Conservation (phyloP, 1,140 invertebrate genomes). For the Cataglyphis hispanica region DNA sequence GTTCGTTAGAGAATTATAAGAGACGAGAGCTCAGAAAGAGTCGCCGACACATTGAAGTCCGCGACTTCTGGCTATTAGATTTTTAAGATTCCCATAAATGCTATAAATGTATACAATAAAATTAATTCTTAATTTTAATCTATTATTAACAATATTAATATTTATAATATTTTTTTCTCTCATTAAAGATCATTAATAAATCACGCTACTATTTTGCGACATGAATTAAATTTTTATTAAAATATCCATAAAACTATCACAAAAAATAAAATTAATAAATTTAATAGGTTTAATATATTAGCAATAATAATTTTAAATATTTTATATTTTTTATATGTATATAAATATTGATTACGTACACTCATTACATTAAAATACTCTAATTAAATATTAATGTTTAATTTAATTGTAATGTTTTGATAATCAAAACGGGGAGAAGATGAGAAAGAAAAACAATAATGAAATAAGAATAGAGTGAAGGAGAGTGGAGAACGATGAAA, state of each 20-base stretch:
- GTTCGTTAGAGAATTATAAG: slow-evolving; percentile 37
- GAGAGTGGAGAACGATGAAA: neutral
- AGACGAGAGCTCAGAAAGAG: neutral
- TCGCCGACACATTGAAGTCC: neutral
- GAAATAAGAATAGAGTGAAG: too few relatives aligned
- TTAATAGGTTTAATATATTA: too few relatives aligned
- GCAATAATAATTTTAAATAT: slow-evolving; percentile 17
- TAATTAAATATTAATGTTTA: neutral
- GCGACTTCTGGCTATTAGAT: neutral
- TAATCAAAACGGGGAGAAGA: neutral
- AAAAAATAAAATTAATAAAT: too few relatives aligned
- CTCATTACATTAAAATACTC: neutral
- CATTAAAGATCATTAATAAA: neutral
- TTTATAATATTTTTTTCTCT: too few relatives aligned
- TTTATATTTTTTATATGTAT: neutral
- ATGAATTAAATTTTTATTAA: too few relatives aligned
- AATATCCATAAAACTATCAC: too few relatives aligned
- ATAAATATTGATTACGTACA: neutral
- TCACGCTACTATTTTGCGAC: too few relatives aligned
- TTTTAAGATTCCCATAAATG: neutral
- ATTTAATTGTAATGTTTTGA: neutral
- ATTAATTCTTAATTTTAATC: too few relatives aligned
- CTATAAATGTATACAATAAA: neutral
- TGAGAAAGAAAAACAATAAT: neutral
- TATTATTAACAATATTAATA: too few relatives aligned